phyloP scores from a whole-genome alignment of 2,888 invertebrate genomes.

The Zhuqinia jingwanae region DNA sequence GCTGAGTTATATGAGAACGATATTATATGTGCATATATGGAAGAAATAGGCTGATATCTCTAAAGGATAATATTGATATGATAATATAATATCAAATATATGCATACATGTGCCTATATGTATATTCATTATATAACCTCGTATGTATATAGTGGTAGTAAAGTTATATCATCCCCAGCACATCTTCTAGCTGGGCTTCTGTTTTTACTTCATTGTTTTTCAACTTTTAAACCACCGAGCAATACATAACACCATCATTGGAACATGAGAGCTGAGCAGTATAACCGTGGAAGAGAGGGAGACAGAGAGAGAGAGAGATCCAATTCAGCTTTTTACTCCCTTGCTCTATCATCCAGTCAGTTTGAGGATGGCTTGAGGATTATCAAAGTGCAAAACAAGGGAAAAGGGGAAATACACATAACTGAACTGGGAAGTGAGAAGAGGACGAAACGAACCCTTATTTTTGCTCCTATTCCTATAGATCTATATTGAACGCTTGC shows the following conservation, averaged over 20 bases:
- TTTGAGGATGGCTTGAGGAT: slow-evolving; percentile 26
- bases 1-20: too few relatives aligned
- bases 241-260: slow-evolving; percentile 13
- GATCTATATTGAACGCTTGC: too few relatives aligned
- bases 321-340: slow-evolving; percentile 44
- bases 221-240: slow-evolving; percentile 12
- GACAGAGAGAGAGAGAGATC: slow-evolving; percentile 44
- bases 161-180: slow-evolving; percentile 32
- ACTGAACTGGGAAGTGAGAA: slow-evolving; percentile 4
- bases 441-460: slow-evolving; percentile 49
- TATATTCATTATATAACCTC: too few relatives aligned
- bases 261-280: slow-evolving; percentile 38
- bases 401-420: slow-evolving; percentile 27
- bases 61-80: neutral
- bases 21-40: neutral
- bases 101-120: neutral
- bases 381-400: slow-evolving; percentile 59
- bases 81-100: neutral
- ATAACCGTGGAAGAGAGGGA: too few relatives aligned
- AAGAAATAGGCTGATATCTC: neutral
- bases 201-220: slow-evolving; percentile 31
- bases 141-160: neutral
- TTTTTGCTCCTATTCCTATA: neutral
- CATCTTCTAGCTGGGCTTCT: slow-evolving; percentile 30
- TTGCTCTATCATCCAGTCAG: slow-evolving; percentile 16